Evolutionary conservation across 2,113 vertebrate genomes (phyloP).

Genomic region (Prionailurus viverrinus): DNA sequence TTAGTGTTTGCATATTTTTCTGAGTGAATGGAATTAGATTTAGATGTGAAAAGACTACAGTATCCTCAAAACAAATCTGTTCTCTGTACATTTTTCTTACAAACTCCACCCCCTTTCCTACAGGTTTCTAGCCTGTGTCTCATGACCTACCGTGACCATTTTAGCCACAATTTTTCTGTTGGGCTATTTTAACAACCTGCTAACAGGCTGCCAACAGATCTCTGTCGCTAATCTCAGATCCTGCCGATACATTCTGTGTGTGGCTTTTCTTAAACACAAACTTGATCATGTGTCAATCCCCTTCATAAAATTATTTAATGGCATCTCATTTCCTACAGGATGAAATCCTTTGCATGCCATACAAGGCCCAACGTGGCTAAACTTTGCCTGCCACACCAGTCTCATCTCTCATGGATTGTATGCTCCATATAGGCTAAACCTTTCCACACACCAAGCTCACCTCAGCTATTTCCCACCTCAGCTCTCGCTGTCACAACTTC

Average conservation of each 20-base stretch:
- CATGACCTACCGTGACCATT: not conserved
- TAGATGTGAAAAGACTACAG: slow-evolving; percentile 7
- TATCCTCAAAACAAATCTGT: slow-evolving; percentile 50
- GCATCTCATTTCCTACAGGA: slow-evolving; percentile 71
- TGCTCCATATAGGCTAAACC: not conserved
- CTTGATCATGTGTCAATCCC: slow-evolving; percentile 70
- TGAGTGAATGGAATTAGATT: slow-evolving; percentile 48
- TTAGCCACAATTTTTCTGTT: slow-evolving; percentile 53
- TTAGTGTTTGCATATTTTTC: slow-evolving; percentile 38
- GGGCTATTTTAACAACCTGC: slow-evolving; percentile 74
- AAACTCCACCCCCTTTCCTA: not conserved
- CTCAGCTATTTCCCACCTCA: not conserved
- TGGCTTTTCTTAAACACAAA: slow-evolving; percentile 73
- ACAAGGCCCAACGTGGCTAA: not conserved
- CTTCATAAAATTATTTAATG: slow-evolving; percentile 74
- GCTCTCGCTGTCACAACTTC: not conserved
- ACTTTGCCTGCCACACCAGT: not conserved
- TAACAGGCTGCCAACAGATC: slow-evolving; percentile 70
- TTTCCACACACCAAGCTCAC: not conserved
- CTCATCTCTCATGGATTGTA: slow-evolving; percentile 14
- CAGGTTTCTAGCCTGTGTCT: not conserved
- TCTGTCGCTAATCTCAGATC: slow-evolving; percentile 66
- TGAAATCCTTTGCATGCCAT: slow-evolving; percentile 51
- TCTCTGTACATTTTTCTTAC: slow-evolving; percentile 52
- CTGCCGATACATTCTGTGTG: slow-evolving; percentile 66